Percentiles rank a stretch among this genome's conserved stretches.
phyloP scores from a whole-genome alignment of 2,797 vertebrate species.

The Ciconia nigra region DNA sequence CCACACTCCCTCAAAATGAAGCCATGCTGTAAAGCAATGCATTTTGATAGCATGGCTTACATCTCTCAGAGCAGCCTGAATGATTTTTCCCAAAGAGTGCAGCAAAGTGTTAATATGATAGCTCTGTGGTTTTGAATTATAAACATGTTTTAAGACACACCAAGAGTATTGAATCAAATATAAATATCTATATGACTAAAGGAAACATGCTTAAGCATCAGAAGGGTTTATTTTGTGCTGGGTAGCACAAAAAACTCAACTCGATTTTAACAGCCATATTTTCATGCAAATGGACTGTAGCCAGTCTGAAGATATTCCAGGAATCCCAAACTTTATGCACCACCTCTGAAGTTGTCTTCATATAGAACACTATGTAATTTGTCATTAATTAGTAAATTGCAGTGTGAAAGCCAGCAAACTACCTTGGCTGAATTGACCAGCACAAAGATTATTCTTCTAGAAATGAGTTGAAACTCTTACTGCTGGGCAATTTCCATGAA shows the following conservation, averaged over 20 bases:
- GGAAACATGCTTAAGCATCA: not conserved
- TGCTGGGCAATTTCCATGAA: conserved; percentile 72
- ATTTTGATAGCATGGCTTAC: not conserved
- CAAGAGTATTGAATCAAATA: not conserved
- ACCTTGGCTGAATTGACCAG: conserved; percentile 39
- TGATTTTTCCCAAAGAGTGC: not conserved
- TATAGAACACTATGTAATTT: conserved; percentile 71
- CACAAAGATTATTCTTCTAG: conserved; percentile 68
- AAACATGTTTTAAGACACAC: not conserved
- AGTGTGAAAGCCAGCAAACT: conserved; percentile 61
- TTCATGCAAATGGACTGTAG: conserved; percentile 55
- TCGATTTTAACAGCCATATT: conserved; percentile 36
- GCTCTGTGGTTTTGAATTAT: conserved; percentile 5
- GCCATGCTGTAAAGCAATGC: not conserved
- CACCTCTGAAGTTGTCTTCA: conserved; percentile 40
- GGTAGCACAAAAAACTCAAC: not conserved
- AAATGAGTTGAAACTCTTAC: conserved; percentile 71
- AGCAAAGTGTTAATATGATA: conserved; percentile 4
- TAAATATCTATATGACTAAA: not conserved
- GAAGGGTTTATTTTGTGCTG: not conserved
- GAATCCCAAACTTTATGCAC: conserved; percentile 41
- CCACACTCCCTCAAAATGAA: not conserved
- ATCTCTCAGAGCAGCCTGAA: not conserved
- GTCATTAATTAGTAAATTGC: conserved; percentile 73
- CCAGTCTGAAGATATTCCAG: conserved; percentile 35